phyloP scores from a whole-genome alignment of 2,113 vertebrate species.

The Hassar affinis region DNA sequence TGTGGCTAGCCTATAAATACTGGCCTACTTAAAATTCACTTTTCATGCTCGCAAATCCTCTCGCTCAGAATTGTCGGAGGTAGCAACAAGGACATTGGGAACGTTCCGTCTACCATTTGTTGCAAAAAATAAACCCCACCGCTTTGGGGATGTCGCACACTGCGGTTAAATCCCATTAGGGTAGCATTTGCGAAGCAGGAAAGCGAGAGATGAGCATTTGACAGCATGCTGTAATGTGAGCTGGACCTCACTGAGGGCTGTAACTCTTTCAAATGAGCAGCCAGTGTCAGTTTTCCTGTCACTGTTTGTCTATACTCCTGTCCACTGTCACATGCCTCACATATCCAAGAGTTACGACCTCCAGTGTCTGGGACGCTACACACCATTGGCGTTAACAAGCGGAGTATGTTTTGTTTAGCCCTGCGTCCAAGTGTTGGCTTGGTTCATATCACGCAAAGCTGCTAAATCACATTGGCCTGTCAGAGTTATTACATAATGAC shows the following conservation, averaged over 20 bases:
- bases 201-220: slow-evolving; percentile 2
- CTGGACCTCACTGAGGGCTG: slow-evolving; percentile 15
- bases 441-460: slow-evolving; percentile 1
- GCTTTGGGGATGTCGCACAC: slow-evolving; percentile 12
- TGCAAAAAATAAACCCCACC: slow-evolving; percentile 31
- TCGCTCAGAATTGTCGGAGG: slow-evolving; percentile 9
- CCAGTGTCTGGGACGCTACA: neutral
- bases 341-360: slow-evolving; percentile 37
- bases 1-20: neutral
- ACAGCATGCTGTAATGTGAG: slow-evolving; percentile 26
- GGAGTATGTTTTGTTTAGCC: slow-evolving; percentile 2
- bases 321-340: slow-evolving; percentile 38
- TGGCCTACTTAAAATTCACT: slow-evolving; percentile 13
- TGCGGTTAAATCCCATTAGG: slow-evolving; percentile 29
- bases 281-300: slow-evolving; percentile 32
- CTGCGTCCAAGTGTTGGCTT: neutral
- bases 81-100: slow-evolving; percentile 17
- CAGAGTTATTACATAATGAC: neutral
- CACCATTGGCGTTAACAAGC: slow-evolving; percentile 1
- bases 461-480: neutral
- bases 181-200: neutral
- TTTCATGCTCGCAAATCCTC: neutral
- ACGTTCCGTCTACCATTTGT: slow-evolving; percentile 21
- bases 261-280: slow-evolving; percentile 47
- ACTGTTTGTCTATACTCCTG: slow-evolving; percentile 7